These are phyloP conservation scores for Mustela nigripes DNA, from an alignment of 2,113 vertebrate species.

Conservation along the genomic window DNA sequence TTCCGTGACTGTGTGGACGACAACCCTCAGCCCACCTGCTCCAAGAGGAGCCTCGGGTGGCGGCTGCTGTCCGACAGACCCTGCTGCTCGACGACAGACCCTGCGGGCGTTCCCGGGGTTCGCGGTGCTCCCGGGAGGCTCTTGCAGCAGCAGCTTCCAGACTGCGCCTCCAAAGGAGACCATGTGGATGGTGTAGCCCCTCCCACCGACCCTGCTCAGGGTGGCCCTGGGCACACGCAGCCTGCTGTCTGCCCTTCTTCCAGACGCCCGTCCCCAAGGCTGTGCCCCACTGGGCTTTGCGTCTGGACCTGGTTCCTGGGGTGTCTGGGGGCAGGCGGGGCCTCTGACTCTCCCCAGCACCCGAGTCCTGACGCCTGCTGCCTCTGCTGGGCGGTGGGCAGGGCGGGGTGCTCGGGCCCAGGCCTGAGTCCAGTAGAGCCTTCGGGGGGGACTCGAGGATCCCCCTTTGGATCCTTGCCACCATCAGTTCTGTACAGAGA, in stretches of 20 bases:
- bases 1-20: neutral
- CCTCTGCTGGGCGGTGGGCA: accelerated
- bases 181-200: accelerated
- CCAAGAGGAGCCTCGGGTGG: accelerated
- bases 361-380: accelerated
- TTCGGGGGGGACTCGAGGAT: accelerated
- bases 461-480: no score
- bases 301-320: neutral
- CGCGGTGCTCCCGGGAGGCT: accelerated
- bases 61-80: no score
- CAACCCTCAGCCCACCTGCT: accelerated
- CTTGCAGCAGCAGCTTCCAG: neutral
- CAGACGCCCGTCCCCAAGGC: accelerated
- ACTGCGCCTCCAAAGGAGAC: neutral
- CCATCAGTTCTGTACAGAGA: neutral
- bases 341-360: neutral
- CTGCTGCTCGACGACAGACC: accelerated
- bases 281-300: accelerated
- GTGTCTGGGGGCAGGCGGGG: neutral
- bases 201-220: accelerated
- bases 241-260: neutral
- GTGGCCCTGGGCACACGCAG: accelerated
- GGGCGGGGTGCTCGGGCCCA: neutral
- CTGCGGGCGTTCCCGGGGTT: accelerated
- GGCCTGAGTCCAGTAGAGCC: neutral